Base-by-base conservation (phyloP, 2,797 vertebrate genomes). In the Periophthalmus magnuspinnatus region DNA sequence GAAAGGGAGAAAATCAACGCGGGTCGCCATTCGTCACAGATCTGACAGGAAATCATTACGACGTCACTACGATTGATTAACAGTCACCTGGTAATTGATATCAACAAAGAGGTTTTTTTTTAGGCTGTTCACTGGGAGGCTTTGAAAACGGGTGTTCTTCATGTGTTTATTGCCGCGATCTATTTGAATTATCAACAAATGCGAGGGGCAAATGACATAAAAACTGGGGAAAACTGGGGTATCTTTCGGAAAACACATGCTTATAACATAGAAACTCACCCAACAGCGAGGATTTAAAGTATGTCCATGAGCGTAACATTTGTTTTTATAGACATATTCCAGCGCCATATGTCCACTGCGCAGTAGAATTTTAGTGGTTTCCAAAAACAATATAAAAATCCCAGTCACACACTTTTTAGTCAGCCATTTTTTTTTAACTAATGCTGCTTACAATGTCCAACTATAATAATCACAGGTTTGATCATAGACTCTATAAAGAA, bases 81-180 rank as follows among this genome's bases (percentile, higher is more conserved):
- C 93, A 94, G 94, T 95, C 95, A 95, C 93, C 93, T 93, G 93
- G 94, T 96, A 97, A 97, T 95, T 96, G 95, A 97, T 95, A 96
- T 93, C 93, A 93, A 90, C 86, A 92, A 92, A 92, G 87, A 74
- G 67, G 76, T 62, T 83, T 88, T 79, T 88, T 79, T 89, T 91
- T 65, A 45, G 38, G 65, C 63, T 69, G 82, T 76, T 81, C 80
- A 71, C 76, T 58, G 72, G 65, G 69, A 47, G 71, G 65, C 74
- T 54, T 76, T 65, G 50, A 74, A 83, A 84, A 86, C 80, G 83
- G 85, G 83, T 75, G 34, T 71, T 85, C 59, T 75, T 67, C 80
- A 72, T 70, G 74, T 58, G 74, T 80, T 78, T 72, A 69, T 79
- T 82, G 75, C 67, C 47, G 80, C 76, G 80, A 85, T 80, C 64